Evolutionary conservation across 2,797 vertebrate genomes (phyloP), one percentile per base, ranked within the genome.

Genomic region (Ataeniobius toweri): DNA sequence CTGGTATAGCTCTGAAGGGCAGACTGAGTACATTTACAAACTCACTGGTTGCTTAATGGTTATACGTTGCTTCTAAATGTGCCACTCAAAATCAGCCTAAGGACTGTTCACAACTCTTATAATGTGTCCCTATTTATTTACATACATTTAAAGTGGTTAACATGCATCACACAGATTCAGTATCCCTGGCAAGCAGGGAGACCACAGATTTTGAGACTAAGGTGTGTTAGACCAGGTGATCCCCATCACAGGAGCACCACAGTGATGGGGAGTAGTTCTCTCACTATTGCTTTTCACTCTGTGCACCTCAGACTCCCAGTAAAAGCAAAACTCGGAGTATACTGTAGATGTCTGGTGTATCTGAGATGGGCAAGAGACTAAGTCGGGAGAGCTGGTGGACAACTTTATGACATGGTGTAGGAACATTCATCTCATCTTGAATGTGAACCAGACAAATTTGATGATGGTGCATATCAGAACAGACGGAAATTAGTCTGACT

Each of bases 11-110:
- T 36, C 46, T 78, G 80, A 81, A 78, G 77, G 80, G 74, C 78
- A 81, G 75, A 58, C 44, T 1, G 2, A 41, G 74, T 79, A 78
- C 71, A 73, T 84, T 88, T 89, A 72, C 85, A 73, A 77, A 83
- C 84, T 80, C 80, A 85, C 89, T 82, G 84, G 75, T 71, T 53
- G 73, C 81, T 75, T 88, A 82, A 89, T 83, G 80, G 83, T 88
- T 75, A 78, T 56, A 51, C 53, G 65, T 53, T 70, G 58, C 77
- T 46, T 72, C 14, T 13, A 53, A 75, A 84, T 56, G 77, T 81
- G 84, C 77, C 83, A 79, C 75, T 88, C 84, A 83, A 59, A 79
- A 14, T 59, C 61, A 59, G 63, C 65, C 79, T 46, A 31, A 87
- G 48, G 65, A 71, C 61, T 36, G 26, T 41, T 46, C 51, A 71